phyloP scores from a whole-genome alignment of 2,888 invertebrate species.

The Yponomeuta malinellus region DNA sequence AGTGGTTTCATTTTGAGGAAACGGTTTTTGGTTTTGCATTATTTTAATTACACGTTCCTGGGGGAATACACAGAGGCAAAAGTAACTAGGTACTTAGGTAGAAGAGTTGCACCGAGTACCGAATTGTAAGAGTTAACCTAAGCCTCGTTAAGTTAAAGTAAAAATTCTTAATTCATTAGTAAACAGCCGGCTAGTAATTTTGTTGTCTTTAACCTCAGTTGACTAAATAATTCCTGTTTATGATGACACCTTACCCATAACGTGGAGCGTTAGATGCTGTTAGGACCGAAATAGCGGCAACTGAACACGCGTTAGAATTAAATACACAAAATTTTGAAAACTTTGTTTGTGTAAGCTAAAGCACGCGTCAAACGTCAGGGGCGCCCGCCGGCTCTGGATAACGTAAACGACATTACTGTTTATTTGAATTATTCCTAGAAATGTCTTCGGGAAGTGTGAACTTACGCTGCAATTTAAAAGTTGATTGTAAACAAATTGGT shows the following conservation, averaged over 20 bases:
- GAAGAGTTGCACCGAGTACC: too few species aligned
- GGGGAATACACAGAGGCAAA: too few species aligned
- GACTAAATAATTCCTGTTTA: conserved; percentile 75
- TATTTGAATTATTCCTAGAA: conserved; percentile 11
- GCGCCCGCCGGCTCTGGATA: conserved; percentile 10
- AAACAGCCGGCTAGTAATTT: conserved; percentile 12
- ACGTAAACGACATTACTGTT: conserved; percentile 13
- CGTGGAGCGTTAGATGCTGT: conserved; percentile 48
- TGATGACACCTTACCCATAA: conserved; percentile 70
- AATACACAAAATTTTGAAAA: conserved; percentile 75
- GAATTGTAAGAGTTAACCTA: too few species aligned
- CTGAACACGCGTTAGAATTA: conserved; percentile 59
- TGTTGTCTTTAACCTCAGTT: conserved; percentile 70
- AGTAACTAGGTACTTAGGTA: too few species aligned
- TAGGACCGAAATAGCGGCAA: conserved; percentile 60
- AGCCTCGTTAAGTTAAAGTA: background rate
- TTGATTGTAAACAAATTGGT: background rate
- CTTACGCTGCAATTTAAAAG: background rate
- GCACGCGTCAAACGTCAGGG: conserved; percentile 33
- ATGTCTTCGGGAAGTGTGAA: conserved; percentile 1
- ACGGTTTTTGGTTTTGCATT: too few species aligned
- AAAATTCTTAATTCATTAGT: conserved; percentile 13
- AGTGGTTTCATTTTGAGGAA: too few species aligned
- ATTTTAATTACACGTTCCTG: background rate
- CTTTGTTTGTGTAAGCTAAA: conserved; percentile 71